Evolutionary conservation across 2,797 vertebrate species (phyloP).

Genomic region (Ceryle rudis): DNA sequence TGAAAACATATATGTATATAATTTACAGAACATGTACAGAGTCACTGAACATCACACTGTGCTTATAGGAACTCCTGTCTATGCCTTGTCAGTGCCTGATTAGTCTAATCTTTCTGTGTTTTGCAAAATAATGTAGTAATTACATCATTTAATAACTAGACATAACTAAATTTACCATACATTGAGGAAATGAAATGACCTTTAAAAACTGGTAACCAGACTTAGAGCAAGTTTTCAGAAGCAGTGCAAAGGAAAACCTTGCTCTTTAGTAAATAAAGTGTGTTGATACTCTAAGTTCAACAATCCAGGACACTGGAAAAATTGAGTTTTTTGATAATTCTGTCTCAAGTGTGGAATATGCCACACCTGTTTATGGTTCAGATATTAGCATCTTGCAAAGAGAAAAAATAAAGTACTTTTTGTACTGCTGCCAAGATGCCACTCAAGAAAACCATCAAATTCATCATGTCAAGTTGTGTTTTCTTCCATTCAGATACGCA

Average conservation of each 20-base stretch:
- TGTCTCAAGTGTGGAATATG: background rate
- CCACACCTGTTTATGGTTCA: background rate
- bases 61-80: rapidly evolving
- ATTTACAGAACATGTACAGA: background rate
- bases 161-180: rapidly evolving
- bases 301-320: background rate
- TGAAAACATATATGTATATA: rapidly evolving
- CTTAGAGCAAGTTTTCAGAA: background rate
- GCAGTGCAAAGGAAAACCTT: background rate
- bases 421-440: background rate
- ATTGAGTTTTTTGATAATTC: background rate
- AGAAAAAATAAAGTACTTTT: background rate
- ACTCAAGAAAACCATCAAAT: background rate
- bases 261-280: background rate
- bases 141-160: background rate
- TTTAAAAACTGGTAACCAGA: background rate
- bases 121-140: background rate
- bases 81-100: background rate
- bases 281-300: background rate
- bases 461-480: background rate
- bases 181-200: background rate
- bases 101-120: background rate
- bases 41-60: background rate
- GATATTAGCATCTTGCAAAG: background rate
- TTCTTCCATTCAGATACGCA: background rate